Conservation (phyloP, 1,140 invertebrate genomes). For the Cyclina sinensis region DNA sequence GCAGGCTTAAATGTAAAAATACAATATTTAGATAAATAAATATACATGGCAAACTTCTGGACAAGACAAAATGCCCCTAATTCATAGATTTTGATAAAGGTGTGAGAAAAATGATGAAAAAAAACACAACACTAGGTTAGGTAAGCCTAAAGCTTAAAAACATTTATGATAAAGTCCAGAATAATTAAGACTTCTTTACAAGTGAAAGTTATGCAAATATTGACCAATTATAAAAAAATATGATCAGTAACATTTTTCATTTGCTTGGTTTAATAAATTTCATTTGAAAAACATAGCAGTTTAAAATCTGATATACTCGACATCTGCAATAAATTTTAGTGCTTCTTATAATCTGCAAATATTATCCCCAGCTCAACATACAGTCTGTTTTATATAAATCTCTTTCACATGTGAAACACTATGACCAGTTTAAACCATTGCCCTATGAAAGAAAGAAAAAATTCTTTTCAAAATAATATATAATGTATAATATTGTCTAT, state of each 20-base stretch:
- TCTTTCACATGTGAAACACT: background rate
- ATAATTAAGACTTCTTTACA: no score
- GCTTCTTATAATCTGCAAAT: no score
- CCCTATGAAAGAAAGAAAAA: conserved; percentile 9
- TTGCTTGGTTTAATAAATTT: no score
- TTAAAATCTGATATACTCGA: no score
- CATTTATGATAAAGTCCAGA: no score
- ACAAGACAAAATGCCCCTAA: background rate
- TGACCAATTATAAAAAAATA: no score
- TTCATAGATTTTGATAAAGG: background rate
- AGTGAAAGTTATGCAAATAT: no score
- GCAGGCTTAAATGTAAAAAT: background rate
- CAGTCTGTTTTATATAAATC: background rate
- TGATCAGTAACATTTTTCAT: no score
- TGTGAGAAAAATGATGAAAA: background rate
- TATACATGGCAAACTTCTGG: background rate
- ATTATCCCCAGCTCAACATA: background rate
- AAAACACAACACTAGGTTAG: background rate
- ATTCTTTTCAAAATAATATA: conserved; percentile 18
- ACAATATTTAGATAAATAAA: background rate
- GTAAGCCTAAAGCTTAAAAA: background rate
- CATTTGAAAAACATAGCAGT: no score
- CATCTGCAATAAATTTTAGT: no score
- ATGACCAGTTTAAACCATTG: conserved; percentile 16
- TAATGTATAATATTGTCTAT: background rate